Evolutionary conservation across 2,888 invertebrate species (phyloP), one percentile per base, ranked within the genome.

Genomic region (Pristionchus maxplancki): DNA sequence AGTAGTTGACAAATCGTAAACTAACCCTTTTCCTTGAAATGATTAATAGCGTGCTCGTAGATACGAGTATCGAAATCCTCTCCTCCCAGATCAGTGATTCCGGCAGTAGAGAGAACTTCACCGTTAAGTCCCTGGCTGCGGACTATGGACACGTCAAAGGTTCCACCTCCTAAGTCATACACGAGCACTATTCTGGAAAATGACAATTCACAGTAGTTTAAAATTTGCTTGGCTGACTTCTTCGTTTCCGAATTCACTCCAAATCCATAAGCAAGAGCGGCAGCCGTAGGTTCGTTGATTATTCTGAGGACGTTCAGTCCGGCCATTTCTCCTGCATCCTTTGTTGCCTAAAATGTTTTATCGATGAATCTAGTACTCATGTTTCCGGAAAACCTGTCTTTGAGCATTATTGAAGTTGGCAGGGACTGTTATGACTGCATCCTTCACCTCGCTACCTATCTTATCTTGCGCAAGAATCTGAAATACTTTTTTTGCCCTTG

Each of bases 391-490:
- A 17, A 82, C 82, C 82, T 82, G 50, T 82, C 50, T 82, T 48
- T 82, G 82, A 28, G 28, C 31, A 31, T 82, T 53, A 13, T n/a
- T 82, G 50, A 82, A 82, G 20, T 82, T 82, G 2, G 82, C 48
- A 6, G 82, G 82, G 31, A 82, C 82, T 13, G 82, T 82, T 1
- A 82, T 82, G 1, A 82, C 82, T 31, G 82, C 82, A 31, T 82
- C 82, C 31, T 28, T 82, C 8, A 50, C 31, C 3, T 50, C 50
- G 1, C 15, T 9, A 3, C 53, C 50, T 13, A 82, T 31, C 6
- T 28, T 24, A 24, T 82, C 40, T 1, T 31, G 17, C 1, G 82
- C 82, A 28, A 48, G 3, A 9, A 8, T 6, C 82, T 82, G 82
- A 81, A 62, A 58, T 11, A 34, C n/a, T n/a, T n/a, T n/a, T n/a